Evolutionary conservation across 2,113 vertebrate species (phyloP).

Genomic region (Tringa solitaria): DNA sequence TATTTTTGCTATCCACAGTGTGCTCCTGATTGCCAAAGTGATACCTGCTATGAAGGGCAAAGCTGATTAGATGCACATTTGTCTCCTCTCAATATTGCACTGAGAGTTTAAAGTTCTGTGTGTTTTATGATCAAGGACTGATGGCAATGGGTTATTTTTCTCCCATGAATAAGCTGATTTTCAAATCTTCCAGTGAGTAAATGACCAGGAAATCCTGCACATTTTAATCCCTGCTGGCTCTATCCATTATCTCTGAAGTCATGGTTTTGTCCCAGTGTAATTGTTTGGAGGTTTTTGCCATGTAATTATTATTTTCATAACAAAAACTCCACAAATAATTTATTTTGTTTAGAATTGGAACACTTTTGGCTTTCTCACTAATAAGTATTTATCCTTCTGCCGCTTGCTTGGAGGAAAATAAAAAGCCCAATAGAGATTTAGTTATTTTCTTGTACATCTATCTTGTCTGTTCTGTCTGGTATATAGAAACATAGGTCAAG

Average conservation of each 20-base stretch:
- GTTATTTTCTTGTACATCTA: not conserved
- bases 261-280: not conserved
- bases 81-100: conserved; percentile 5
- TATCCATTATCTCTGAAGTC: conserved; percentile 17
- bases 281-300: not conserved
- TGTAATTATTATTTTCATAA: conserved; percentile 19
- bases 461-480: not conserved
- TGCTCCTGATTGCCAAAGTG: conserved; percentile 53
- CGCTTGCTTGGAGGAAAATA: not conserved
- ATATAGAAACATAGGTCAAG: not conserved
- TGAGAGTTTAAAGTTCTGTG: conserved; percentile 19
- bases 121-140: conserved; percentile 14
- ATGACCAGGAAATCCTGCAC: conserved; percentile 45
- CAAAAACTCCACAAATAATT: not conserved
- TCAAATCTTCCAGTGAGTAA: conserved; percentile 35
- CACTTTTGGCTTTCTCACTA: not conserved
- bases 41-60: conserved; percentile 45
- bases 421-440: not conserved
- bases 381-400: not conserved
- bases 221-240: conserved; percentile 41
- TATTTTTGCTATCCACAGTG: conserved; percentile 30
- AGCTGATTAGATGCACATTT: conserved; percentile 36
- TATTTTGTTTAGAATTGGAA: not conserved
- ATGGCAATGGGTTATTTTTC: conserved; percentile 43
- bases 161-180: conserved; percentile 59